Evolutionary conservation across 2,797 vertebrate genomes (phyloP).

Genomic region (Bovichtus variegatus): DNA sequence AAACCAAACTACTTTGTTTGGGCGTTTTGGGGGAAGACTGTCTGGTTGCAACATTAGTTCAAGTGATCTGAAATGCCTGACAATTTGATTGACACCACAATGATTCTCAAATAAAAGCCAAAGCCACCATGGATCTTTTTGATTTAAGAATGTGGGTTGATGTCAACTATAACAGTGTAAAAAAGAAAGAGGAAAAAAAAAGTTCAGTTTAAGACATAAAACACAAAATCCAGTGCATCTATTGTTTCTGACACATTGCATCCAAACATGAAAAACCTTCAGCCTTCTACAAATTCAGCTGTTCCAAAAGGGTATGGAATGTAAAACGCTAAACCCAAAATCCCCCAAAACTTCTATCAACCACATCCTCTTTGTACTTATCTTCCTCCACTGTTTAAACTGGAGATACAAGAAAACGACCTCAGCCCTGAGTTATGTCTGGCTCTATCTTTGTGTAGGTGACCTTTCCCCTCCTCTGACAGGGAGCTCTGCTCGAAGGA

Average conservation of each 20-base stretch:
- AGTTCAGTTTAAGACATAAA: slow-evolving; percentile 11
- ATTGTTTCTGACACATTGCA: slow-evolving; percentile 8
- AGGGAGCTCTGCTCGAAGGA: slow-evolving; percentile 24
- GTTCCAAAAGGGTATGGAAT: slow-evolving; percentile 18
- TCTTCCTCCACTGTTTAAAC: slow-evolving; percentile 39
- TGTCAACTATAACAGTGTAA: too few species aligned
- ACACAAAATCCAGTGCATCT: slow-evolving; percentile 16
- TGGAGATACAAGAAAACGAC: slow-evolving; percentile 23
- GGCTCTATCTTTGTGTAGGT: slow-evolving; percentile 41
- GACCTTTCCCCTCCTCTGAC: slow-evolving; percentile 52
- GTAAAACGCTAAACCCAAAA: slow-evolving; percentile 33
- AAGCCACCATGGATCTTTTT: background rate
- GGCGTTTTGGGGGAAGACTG: too few species aligned
- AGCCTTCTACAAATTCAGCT: slow-evolving; percentile 21
- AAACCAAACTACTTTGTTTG: too few species aligned
- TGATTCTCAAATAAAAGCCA: slow-evolving; percentile 7
- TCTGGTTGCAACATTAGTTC: background rate
- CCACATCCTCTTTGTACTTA: slow-evolving; percentile 50
- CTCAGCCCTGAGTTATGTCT: slow-evolving; percentile 54
- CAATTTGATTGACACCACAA: slow-evolving; percentile 2
- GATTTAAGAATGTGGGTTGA: background rate
- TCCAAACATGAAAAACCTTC: slow-evolving; percentile 20
- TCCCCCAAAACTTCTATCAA: slow-evolving; percentile 29
- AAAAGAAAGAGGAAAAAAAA: too few species aligned
- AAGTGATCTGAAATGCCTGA: slow-evolving; percentile 5